Evolutionary conservation across 2,113 vertebrate species (phyloP), one percentile per base, ranked within the genome.

Genomic region (Stegostoma tigrinum): DNA sequence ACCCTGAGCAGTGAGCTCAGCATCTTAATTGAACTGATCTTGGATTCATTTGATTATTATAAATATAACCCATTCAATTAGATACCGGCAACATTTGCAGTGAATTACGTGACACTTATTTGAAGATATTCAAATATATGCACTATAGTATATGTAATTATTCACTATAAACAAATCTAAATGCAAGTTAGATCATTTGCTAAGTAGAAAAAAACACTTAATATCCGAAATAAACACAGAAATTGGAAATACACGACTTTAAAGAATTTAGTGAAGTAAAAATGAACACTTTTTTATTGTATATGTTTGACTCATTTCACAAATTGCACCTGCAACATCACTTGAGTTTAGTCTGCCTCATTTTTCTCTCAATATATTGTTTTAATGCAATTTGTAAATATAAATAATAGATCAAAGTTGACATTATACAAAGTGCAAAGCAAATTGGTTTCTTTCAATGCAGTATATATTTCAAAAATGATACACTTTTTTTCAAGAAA

Each of bases 21-120:
- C 17, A 67, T 93, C 61, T 66, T 91, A 66, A n/a, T 91, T 17
- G 55, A 91, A 64, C 61, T 38, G 66, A 66, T 64, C 21, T 64
- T 67, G 34, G 34, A 61, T 66, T 66, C 66, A 19, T 83, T 83
- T 83, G 89, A 66, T 66, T 6, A 66, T 93, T 38, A n/a, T 93
- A 93, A 93, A 66, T 93, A n/a, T 93, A 66, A 67, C 42, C n/a
- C 89, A 67, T 93, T 93, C 89, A 67, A 67, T 93, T 66, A n/a
- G 10, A 23, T 67, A 34, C 89, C 34, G 21, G 55, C 89, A 64
- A 61, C 34, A 66, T 91, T 66, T 38, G 24, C 89, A 66, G 38
- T 3, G 15, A 93, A 93, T 67, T 66, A 67, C 5, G 15, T 67
- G 64, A n/a, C 34, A 66, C 61, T 21, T 66, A 38, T 21, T 93